Percentiles rank a stretch among this genome's conserved stretches.
Evolutionary conservation across 2,797 vertebrate genomes (phyloP).

Genomic region (Nyctibius grandis): DNA sequence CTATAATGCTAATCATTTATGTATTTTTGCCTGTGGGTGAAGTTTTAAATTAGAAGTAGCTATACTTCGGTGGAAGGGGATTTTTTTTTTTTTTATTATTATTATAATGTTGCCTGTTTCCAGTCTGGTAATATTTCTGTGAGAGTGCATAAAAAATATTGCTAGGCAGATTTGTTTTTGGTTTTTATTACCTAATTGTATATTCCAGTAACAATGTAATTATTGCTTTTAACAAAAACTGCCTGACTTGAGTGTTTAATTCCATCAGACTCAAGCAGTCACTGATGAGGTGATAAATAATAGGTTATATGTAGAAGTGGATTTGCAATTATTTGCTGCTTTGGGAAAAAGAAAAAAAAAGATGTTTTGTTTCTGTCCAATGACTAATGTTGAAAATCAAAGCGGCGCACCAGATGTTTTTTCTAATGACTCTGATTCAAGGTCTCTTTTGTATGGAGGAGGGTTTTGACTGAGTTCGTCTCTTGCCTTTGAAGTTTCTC

Average conservation of each 20-base stretch:
- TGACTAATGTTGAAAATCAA: slow-evolving; percentile 40
- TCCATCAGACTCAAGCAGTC: slow-evolving; percentile 64
- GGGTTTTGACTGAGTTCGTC: not conserved
- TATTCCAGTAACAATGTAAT: slow-evolving; percentile 72
- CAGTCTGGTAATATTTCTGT: slow-evolving; percentile 52
- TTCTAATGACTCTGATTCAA: slow-evolving; percentile 18
- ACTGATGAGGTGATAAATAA: slow-evolving; percentile 71
- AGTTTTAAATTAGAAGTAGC: slow-evolving; percentile 65
- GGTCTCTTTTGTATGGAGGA: not conserved
- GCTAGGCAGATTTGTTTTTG: slow-evolving; percentile 53
- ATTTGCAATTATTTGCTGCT: slow-evolving; percentile 59
- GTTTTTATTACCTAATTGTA: slow-evolving; percentile 68
- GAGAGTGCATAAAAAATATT: slow-evolving; percentile 39
- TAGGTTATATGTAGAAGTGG: slow-evolving; percentile 58
- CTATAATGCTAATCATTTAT: slow-evolving; percentile 61
- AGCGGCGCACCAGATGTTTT: slow-evolving; percentile 33
- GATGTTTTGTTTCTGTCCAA: slow-evolving; percentile 49
- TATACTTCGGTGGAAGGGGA: slow-evolving; percentile 15
- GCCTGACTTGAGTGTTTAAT: slow-evolving; percentile 71
- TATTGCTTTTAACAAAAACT: slow-evolving; percentile 70
- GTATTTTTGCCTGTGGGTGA: slow-evolving; percentile 67
- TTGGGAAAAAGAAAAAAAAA: not conserved
- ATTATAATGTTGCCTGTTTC: slow-evolving; percentile 21
- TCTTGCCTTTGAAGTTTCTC: slow-evolving; percentile 24
- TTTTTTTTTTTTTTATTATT: slow-evolving; percentile 22